Conservation (phyloP, 2,113 vertebrate species). For the Rhinogobius similis region DNA sequence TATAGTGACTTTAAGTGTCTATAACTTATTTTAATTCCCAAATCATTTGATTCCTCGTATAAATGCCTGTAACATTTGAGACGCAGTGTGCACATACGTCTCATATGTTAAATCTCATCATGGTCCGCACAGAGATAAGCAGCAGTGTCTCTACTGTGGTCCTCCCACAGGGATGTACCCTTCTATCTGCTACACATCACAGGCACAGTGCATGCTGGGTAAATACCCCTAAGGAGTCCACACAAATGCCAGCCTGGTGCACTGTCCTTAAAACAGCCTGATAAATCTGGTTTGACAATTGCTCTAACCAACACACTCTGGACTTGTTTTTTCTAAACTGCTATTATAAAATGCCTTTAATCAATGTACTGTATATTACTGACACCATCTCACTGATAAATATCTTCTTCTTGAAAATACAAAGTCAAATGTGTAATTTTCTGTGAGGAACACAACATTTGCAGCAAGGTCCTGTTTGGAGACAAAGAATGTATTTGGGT, state of each 20-base stretch:
- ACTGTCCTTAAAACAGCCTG: constrained; percentile 45
- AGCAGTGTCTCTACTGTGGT: constrained; percentile 31
- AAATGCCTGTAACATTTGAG: background rate
- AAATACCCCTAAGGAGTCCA: constrained; percentile 37
- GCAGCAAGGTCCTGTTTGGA: background rate
- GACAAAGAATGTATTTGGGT: no score
- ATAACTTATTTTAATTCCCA: no score
- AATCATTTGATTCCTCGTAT: background rate
- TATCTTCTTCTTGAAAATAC: no score
- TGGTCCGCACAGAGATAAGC: background rate
- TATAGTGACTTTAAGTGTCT: no score
- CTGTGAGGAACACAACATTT: background rate
- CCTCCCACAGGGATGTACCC: constrained; percentile 57
- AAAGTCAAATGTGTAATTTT: background rate
- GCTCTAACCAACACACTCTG: constrained; percentile 1
- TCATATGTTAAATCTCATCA: background rate
- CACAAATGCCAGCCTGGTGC: constrained; percentile 50
- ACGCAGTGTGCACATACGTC: background rate
- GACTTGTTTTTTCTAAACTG: background rate
- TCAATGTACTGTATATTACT: no score
- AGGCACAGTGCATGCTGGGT: constrained; percentile 24
- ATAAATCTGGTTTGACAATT: constrained; percentile 37
- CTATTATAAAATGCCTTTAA: background rate
- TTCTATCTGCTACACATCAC: constrained; percentile 38
- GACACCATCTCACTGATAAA: no score